Evolutionary conservation across 2,888 invertebrate genomes (phyloP).

Genomic region (Stramonita haemastoma): DNA sequence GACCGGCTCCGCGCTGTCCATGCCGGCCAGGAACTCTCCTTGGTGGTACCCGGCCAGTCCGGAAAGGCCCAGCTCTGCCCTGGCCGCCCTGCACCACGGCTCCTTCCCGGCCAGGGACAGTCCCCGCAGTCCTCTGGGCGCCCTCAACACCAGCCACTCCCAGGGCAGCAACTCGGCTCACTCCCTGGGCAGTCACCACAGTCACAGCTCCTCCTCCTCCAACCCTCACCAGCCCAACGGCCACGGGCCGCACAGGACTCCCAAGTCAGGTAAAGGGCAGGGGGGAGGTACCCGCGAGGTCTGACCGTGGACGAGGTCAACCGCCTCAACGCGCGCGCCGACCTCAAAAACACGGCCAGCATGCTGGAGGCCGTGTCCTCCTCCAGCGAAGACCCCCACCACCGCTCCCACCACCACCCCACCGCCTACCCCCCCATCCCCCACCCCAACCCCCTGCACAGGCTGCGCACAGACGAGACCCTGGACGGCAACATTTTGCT

Average conservation of each 20-base stretch:
- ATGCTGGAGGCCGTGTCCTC: slow-evolving; percentile 96
- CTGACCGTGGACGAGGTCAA: slow-evolving; percentile 96
- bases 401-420: slow-evolving; percentile 47
- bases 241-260: slow-evolving; percentile 11
- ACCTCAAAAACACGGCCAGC: slow-evolving; percentile 90
- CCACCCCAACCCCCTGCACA: slow-evolving; percentile 35
- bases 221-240: slow-evolving; percentile 32
- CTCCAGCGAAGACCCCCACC: slow-evolving; percentile 77
- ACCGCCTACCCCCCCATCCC: slow-evolving; percentile 6
- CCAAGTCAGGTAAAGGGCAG: background rate
- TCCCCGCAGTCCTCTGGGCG: slow-evolving; percentile 60
- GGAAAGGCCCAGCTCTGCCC: slow-evolving; percentile 64
- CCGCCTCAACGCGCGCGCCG: slow-evolving; percentile 90
- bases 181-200: slow-evolving; percentile 70
- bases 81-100: slow-evolving; percentile 48
- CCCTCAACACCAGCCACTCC: slow-evolving; percentile 47
- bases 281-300: slow-evolving; percentile 79
- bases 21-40: slow-evolving; percentile 51
- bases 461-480: slow-evolving; percentile 48
- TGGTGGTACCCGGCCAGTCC: slow-evolving; percentile 57
- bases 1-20: slow-evolving; percentile 54
- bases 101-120: slow-evolving; percentile 41
- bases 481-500: slow-evolving; percentile 75
- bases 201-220: slow-evolving; percentile 66
- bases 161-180: slow-evolving; percentile 64